Evolutionary conservation across 2,113 vertebrate genomes (phyloP), one percentile per base, ranked within the genome.

Genomic region (Aleadryas rufinucha): DNA sequence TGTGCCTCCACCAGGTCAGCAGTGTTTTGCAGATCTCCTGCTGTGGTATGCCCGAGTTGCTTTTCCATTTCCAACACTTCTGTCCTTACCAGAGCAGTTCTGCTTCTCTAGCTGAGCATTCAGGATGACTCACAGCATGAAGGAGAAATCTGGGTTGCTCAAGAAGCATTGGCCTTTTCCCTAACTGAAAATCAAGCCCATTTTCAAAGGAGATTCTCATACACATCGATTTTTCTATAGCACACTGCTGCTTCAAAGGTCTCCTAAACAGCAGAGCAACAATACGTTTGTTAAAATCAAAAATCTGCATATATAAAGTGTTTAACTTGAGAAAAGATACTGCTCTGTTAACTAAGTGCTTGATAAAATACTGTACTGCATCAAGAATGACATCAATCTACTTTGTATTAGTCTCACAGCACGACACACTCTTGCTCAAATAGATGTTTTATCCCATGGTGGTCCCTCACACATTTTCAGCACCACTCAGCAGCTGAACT

Each of bases 11-110:
- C 16, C 41, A 69, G 23, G 15, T 21, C 80, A 93, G 52, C n/a
- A 45, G n/a, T 1, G 2, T 22, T 76, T 37, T 64, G 54, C 54
- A 74, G 74, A 71, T 24, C 47, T 75, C 39, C 50, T 89, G 30
- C 47, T 89, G 44, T 0, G 1, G 16, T 33, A 26, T 42, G 6
- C 24, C 11, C 0, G 0, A 5, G 30, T 8, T 65, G 7, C 4
- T 79, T 59, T 49, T 33, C 14, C 23, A 18, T 49, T 81, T 66
- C 68, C 44, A 79, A 22, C 33, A 39, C 22, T 89, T 74, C 41
- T 37, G 37, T 63, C n/a, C 15, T 87, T 82, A 45, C 11, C 52
- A 79, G 16, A 28, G 56, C 21, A 84, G 30, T 60, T 84, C 41
- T 92, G 45, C 59, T 83, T 82, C 70, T 72, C 53, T 33, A 87